A percentile compares a stretch with the other conserved stretches of the same genome.
Evolutionary conservation across 2,888 invertebrate species (phyloP).

Genomic region (Smittia aterrima): DNA sequence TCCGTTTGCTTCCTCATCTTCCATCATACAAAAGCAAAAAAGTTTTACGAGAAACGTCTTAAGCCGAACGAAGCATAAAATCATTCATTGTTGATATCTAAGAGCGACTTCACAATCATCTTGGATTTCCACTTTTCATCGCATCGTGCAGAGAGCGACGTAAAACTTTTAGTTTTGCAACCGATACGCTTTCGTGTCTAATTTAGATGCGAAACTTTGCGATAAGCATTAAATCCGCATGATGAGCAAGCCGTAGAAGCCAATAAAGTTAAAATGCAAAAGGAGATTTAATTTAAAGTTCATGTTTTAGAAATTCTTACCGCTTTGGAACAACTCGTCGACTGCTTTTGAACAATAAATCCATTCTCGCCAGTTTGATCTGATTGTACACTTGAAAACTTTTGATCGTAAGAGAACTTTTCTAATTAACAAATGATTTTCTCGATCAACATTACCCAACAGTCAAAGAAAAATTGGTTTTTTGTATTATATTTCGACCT

Average conservation of each 20-base stretch:
- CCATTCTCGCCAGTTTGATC: slow-evolving; percentile 7
- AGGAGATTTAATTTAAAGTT: slow-evolving; percentile 2
- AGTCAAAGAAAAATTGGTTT: no score
- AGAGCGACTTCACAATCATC: not conserved
- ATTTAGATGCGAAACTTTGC: slow-evolving; percentile 3
- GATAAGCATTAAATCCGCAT: not conserved
- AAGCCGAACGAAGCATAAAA: slow-evolving; percentile 8
- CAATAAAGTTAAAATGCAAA: not conserved
- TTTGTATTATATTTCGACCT: no score
- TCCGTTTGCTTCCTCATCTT: not conserved
- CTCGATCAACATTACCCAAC: not conserved
- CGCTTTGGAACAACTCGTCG: slow-evolving; percentile 16
- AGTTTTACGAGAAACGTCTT: not conserved
- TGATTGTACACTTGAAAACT: not conserved
- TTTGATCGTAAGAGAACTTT: not conserved
- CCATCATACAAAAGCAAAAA: not conserved
- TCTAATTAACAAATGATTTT: not conserved
- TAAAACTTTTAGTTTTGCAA: not conserved
- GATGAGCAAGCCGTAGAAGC: not conserved
- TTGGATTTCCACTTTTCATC: not conserved
- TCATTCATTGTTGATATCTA: not conserved
- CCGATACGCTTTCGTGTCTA: slow-evolving; percentile 3
- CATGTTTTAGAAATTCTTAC: slow-evolving; percentile 10
- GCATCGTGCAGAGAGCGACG: not conserved
- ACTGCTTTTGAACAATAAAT: slow-evolving; percentile 32